A percentile compares a stretch with the other conserved stretches of the same genome.
Conservation (phyloP, 2,888 invertebrate genomes). For the Ceriagrion tenellum region DNA sequence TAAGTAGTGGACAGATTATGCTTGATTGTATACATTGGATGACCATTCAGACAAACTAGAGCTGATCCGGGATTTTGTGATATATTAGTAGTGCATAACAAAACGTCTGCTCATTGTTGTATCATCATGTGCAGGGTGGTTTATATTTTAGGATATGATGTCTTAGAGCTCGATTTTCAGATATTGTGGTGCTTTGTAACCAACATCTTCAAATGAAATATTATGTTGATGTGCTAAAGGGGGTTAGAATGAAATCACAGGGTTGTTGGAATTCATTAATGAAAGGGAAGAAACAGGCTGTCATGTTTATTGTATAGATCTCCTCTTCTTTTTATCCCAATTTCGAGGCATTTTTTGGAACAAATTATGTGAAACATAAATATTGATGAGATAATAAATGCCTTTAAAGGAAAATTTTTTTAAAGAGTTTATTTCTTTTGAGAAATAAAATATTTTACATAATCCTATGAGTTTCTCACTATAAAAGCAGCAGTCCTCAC, state of each 20-base stretch:
- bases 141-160: neutral
- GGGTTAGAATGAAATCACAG: conserved; percentile 56
- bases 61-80: conserved; percentile 45
- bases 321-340: conserved; percentile 40
- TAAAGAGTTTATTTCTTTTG: conserved; percentile 68
- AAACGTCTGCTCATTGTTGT: conserved; percentile 13
- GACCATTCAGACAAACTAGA: conserved; percentile 7
- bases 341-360: conserved; percentile 35
- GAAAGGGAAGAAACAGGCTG: conserved; percentile 48
- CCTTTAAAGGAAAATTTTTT: conserved; percentile 64
- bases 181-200: conserved; percentile 58
- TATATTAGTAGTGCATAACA: conserved; percentile 10
- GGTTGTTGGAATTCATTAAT: conserved; percentile 41
- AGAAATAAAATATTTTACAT: conserved; percentile 69
- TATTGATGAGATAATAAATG: conserved; percentile 57
- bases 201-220: neutral
- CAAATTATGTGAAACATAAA: conserved; percentile 21
- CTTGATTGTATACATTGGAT: conserved; percentile 33
- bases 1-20: conserved; percentile 1
- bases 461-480: conserved; percentile 69
- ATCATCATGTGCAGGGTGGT: neutral
- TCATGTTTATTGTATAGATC: conserved; percentile 22
- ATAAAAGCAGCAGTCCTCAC: conserved; percentile 69
- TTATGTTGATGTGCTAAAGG: conserved; percentile 33
- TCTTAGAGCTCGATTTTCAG: neutral